Evolutionary conservation across 2,888 invertebrate genomes (phyloP).

Genomic region (Gari tellinella): DNA sequence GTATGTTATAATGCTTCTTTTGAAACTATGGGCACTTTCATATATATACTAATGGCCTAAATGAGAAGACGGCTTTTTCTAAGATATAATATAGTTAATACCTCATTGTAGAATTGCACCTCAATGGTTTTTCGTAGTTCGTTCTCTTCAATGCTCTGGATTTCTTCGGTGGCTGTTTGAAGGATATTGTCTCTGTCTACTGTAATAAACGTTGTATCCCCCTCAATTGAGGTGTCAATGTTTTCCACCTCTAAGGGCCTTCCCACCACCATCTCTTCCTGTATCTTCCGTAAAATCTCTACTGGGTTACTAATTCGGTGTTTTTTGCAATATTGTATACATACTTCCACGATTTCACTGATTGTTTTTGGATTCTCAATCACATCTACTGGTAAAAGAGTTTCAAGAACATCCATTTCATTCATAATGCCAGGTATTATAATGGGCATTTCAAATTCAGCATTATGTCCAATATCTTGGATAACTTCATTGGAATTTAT

Average conservation of each 20-base stretch:
- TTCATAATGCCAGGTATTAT: too few relatives aligned
- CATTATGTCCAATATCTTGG: too few relatives aligned
- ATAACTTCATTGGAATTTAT: too few relatives aligned
- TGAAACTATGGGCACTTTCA: too few relatives aligned
- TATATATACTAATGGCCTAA: too few relatives aligned
- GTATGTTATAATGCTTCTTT: too few relatives aligned
- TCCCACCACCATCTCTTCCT: conserved; percentile 33
- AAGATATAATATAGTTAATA: too few relatives aligned
- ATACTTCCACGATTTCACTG: conserved; percentile 17
- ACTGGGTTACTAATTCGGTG: conserved; percentile 29
- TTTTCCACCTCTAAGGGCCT: conserved; percentile 26
- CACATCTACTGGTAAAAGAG: background rate
- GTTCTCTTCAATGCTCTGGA: background rate
- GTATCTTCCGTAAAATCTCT: conserved; percentile 37
- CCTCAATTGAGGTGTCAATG: conserved; percentile 2
- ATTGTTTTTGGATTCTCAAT: conserved; percentile 4
- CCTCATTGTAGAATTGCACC: conserved; percentile 36
- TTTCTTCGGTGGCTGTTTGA: conserved; percentile 31
- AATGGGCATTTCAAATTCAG: too few relatives aligned
- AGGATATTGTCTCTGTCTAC: conserved; percentile 34
- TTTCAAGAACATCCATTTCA: background rate
- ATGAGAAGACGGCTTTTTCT: too few relatives aligned
- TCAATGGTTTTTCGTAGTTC: conserved; percentile 25
- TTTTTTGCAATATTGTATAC: conserved; percentile 16
- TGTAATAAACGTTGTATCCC: conserved; percentile 39